Conservation (phyloP, 2,113 vertebrate genomes). For the Pelodiscus sinensis region DNA sequence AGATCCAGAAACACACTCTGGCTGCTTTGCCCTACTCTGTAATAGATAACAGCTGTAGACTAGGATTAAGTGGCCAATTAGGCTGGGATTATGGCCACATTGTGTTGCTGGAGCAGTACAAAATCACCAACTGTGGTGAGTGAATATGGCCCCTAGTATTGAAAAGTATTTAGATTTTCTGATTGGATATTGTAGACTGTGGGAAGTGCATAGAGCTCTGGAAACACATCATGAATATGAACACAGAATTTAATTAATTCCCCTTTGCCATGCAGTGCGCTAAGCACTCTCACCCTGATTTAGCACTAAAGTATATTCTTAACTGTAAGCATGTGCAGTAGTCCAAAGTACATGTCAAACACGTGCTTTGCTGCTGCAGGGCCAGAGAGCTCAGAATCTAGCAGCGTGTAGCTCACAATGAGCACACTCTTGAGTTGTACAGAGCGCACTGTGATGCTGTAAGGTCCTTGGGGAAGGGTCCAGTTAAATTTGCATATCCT, state of each 20-base stretch:
- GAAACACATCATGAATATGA: background rate
- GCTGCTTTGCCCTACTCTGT: background rate
- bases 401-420: background rate
- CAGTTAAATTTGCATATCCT: background rate
- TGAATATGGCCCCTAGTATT: background rate
- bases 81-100: background rate
- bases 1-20: background rate
- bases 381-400: background rate
- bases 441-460: background rate
- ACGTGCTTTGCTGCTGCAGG: background rate
- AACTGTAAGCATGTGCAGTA: background rate
- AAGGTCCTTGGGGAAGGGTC: background rate
- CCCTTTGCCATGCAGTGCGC: background rate
- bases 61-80: background rate
- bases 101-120: background rate
- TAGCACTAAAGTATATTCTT: background rate
- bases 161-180: background rate
- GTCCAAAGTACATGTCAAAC: background rate
- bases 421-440: background rate
- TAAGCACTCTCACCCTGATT: background rate
- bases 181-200: background rate
- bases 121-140: background rate
- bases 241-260: background rate
- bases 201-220: background rate
- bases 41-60: background rate